Conservation (phyloP, 2,797 vertebrate species). For the Semaprochilodus insignis region DNA sequence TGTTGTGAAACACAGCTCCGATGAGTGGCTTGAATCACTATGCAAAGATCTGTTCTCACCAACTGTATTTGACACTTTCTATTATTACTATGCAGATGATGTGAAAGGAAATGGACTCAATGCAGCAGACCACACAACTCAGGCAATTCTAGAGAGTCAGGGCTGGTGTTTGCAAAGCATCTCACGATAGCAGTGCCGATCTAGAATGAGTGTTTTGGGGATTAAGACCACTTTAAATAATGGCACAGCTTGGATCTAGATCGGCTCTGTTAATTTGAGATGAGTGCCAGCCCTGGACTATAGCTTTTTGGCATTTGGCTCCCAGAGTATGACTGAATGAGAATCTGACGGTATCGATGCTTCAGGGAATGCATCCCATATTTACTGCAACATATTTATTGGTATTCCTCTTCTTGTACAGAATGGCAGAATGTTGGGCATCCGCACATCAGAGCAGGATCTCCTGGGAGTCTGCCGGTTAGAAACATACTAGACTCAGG, state of each 20-base stretch:
- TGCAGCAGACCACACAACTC: conserved; percentile 75
- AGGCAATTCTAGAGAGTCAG: conserved; percentile 76
- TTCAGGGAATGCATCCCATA: neutral
- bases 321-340: neutral
- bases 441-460: neutral
- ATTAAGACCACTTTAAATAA: neutral
- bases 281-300: neutral
- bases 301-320: neutral
- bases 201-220: neutral
- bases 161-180: conserved; percentile 57
- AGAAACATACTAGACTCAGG: neutral
- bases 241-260: neutral
- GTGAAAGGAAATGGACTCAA: conserved; percentile 64
- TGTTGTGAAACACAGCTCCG: conserved; percentile 15
- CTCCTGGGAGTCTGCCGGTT: neutral
- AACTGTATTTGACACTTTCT: conserved; percentile 68
- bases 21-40: conserved; percentile 77
- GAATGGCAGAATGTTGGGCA: neutral
- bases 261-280: neutral
- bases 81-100: conserved; percentile 81
- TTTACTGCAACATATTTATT: neutral
- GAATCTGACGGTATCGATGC: neutral
- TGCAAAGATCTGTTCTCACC: conserved; percentile 76
- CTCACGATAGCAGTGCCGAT: neutral
- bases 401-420: neutral